Evolutionary conservation across 2,797 vertebrate species (phyloP).

Genomic region (Spinibarbus caldwelli): DNA sequence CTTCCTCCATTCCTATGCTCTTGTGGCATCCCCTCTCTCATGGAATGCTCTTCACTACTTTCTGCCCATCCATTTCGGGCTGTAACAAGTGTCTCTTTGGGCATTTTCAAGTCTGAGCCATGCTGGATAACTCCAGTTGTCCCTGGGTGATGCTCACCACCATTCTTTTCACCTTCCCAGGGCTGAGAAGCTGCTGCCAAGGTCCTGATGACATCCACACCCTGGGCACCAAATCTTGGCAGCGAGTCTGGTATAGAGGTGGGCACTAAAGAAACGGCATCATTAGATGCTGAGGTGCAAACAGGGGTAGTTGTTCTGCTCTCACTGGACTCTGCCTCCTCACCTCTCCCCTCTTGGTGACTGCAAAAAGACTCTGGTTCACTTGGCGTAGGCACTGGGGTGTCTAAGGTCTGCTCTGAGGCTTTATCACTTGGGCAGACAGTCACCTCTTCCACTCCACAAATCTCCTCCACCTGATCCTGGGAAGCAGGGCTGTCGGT

Average conservation of each 20-base stretch:
- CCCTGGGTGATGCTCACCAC: conserved; percentile 57
- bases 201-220: conserved; percentile 78
- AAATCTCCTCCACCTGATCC: conserved; percentile 51
- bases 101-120: conserved; percentile 70
- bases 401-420: conserved; percentile 59
- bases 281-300: conserved; percentile 50
- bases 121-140: conserved; percentile 77
- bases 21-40: conserved; percentile 1
- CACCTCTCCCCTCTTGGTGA: conserved; percentile 45
- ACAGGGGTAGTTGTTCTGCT: conserved; percentile 40
- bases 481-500: conserved; percentile 62
- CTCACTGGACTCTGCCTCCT: conserved; percentile 49
- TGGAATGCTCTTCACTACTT: conserved; percentile 48
- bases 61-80: conserved; percentile 57
- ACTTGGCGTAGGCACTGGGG: conserved; percentile 61
- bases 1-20: conserved; percentile 28
- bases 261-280: conserved; percentile 68
- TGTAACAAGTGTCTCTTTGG: conserved; percentile 58
- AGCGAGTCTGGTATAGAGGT: conserved; percentile 82
- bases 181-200: conserved; percentile 68
- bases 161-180: conserved; percentile 66
- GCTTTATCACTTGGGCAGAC: conserved; percentile 57
- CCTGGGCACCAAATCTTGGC: conserved; percentile 80
- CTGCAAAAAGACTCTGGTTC: conserved; percentile 50
- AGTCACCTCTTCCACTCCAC: conserved; percentile 62